Conservation (phyloP, 2,113 vertebrate species). For the Machaerirhynchus nigripectus region DNA sequence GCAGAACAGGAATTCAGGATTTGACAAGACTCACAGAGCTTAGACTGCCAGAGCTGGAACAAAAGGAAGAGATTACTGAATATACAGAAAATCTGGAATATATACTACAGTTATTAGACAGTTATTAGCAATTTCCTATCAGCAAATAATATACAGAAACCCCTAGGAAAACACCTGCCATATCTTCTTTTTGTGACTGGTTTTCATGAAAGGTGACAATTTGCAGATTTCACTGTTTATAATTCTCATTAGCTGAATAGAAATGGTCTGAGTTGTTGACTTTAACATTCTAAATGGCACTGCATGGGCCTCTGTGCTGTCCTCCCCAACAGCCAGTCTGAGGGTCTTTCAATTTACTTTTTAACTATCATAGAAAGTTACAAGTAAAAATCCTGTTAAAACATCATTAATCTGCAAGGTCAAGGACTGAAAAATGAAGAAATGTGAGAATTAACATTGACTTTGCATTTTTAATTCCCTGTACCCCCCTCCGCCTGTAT, state of each 20-base stretch:
- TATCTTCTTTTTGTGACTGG: not conserved
- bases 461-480: not conserved
- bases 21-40: not conserved
- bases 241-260: not conserved
- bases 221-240: not conserved
- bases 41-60: rapidly evolving
- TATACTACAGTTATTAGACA: not conserved
- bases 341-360: not conserved
- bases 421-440: not conserved
- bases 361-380: not conserved
- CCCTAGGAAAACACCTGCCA: not conserved
- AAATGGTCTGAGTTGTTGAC: not conserved
- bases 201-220: not conserved
- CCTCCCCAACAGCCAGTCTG: not conserved
- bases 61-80: not conserved
- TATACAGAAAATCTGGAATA: not conserved
- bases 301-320: not conserved
- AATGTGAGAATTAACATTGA: not conserved
- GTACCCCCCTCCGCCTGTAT: rapidly evolving
- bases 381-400: not conserved
- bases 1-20: not conserved
- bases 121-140: not conserved
- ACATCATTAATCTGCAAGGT: not conserved
- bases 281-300: not conserved
- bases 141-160: not conserved